Conservation (phyloP, 2,797 vertebrate genomes). For the Bovichtus diacanthus region DNA sequence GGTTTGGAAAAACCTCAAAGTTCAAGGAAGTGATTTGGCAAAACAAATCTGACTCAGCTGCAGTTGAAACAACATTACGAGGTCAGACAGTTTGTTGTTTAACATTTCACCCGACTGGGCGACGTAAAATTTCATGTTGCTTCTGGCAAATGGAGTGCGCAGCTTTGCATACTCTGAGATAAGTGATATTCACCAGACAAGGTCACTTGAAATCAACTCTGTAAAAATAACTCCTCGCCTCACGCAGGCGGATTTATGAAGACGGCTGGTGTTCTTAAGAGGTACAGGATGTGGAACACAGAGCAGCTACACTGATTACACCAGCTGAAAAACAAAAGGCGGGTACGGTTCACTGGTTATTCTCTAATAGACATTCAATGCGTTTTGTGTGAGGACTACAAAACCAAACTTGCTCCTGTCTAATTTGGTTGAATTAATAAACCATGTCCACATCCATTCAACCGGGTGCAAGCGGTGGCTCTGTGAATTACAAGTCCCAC, state of each 20-base stretch:
- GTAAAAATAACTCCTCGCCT: constrained; percentile 19
- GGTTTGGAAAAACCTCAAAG: constrained; percentile 55
- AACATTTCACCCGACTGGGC: constrained; percentile 37
- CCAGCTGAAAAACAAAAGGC: constrained; percentile 60
- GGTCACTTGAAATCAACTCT: constrained; percentile 40
- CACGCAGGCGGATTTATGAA: constrained; percentile 19
- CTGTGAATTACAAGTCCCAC: constrained; percentile 40
- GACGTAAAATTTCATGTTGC: constrained; percentile 31
- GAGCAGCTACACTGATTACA: constrained; percentile 60
- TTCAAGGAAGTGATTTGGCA: constrained; percentile 56
- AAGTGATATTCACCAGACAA: constrained; percentile 52
- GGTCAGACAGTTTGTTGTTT: constrained; percentile 58
- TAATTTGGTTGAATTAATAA: constrained; percentile 72
- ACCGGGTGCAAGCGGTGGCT: constrained; percentile 32
- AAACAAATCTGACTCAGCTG: constrained; percentile 56
- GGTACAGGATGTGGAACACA: constrained; percentile 54
- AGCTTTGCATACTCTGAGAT: constrained; percentile 51
- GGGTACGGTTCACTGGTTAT: constrained; percentile 55
- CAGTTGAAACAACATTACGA: constrained; percentile 58
- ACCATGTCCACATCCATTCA: constrained; percentile 43
- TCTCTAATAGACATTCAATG: constrained; percentile 52
- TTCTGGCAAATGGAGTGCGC: constrained; percentile 46
- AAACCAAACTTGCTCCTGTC: constrained; percentile 48
- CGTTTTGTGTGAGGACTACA: constrained; percentile 40
- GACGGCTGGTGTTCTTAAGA: constrained; percentile 24